Base-by-base conservation (phyloP, 2,113 vertebrate genomes). In the Megaceryle maxima region DNA sequence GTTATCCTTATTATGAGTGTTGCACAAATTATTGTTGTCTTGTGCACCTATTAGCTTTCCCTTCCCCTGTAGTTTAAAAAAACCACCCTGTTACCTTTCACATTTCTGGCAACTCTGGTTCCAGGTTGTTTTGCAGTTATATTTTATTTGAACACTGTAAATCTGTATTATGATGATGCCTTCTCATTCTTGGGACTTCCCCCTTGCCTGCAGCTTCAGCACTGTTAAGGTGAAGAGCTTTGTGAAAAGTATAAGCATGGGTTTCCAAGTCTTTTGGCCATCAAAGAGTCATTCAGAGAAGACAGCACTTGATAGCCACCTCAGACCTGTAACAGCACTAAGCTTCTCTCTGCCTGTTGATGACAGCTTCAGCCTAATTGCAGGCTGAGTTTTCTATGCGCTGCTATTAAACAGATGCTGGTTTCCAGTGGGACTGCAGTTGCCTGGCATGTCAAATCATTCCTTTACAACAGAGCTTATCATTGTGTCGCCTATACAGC, bases 391-490 rank as follows among this genome's bases (percentile, higher is more conserved):
- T 92, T 96, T 94, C 84, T 89, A 55, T 76, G 90, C 28, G 20
- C 91, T 94, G 88, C 91, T 73, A 86, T 97, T 95, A 94, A 88
- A 80, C 92, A 96, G 86, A 85, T 39, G 5, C 89, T 86, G 73
- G 53, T 86, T 97, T 97, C 95, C 95, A 97, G 96, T 21, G 10
- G 94, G 81, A 78, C 80, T 89, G 95, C 94, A 93, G 94, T 96
- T 97, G 94, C 94, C 92, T 98, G 94, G 85, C 94, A 97, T 88
- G 90, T 93, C 91, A 96, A 97, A 96, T 97, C 5, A 70, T 91
- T 97, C 96, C 89, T 97, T 97, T 94, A 85, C n/a, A 94, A 96
- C 91, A 94, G 93, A 98, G 97, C 92, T 97, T 95, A 96, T 97
- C 91, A 97, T 97, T 98, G 97, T 98, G 91, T 96, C 0, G 14